These are phyloP conservation scores for Herpailurus yagouaroundi DNA, from an alignment of 2,113 vertebrate genomes.

Conservation along the genomic window DNA sequence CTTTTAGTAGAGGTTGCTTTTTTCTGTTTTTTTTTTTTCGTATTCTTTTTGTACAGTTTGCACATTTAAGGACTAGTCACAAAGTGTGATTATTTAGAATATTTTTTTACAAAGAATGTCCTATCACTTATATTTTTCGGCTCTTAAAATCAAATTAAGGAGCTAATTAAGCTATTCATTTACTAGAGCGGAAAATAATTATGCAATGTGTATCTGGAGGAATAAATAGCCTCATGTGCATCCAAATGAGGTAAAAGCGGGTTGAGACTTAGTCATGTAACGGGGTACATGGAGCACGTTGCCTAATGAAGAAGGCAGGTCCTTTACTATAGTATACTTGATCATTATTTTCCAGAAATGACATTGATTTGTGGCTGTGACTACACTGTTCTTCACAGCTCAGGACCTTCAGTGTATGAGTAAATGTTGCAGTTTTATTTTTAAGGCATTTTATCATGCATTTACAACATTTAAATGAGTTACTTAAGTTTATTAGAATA, in stretches of 20 bases:
- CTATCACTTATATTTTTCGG: conserved; percentile 68
- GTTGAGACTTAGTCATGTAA: conserved; percentile 56
- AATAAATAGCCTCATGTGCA: conserved; percentile 73
- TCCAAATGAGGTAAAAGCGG: conserved; percentile 74
- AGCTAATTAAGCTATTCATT: conserved; percentile 79
- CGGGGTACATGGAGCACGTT: not conserved
- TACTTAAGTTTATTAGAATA: conserved; percentile 38
- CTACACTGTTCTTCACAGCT: not conserved
- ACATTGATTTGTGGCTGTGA: conserved; percentile 38
- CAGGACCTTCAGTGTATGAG: not conserved
- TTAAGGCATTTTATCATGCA: conserved; percentile 19
- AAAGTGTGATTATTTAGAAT: conserved; percentile 74
- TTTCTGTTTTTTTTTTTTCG: not conserved
- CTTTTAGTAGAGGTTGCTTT: conserved; percentile 71
- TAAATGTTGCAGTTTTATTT: conserved; percentile 4
- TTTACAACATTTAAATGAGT: not conserved
- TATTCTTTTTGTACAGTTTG: conserved; percentile 57
- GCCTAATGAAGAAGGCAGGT: conserved; percentile 19
- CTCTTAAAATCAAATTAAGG: conserved; percentile 82
- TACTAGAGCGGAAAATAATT: conserved; percentile 80
- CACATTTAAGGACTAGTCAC: conserved; percentile 60
- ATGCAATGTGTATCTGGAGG: conserved; percentile 74
- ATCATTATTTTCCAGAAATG: conserved; percentile 37
- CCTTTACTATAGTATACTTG: not conserved
- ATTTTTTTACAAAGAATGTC: conserved; percentile 48